A percentile compares a stretch with the other conserved stretches of the same genome.
phyloP scores from a whole-genome alignment of 2,113 vertebrate species.

The Saccopteryx leptura region DNA sequence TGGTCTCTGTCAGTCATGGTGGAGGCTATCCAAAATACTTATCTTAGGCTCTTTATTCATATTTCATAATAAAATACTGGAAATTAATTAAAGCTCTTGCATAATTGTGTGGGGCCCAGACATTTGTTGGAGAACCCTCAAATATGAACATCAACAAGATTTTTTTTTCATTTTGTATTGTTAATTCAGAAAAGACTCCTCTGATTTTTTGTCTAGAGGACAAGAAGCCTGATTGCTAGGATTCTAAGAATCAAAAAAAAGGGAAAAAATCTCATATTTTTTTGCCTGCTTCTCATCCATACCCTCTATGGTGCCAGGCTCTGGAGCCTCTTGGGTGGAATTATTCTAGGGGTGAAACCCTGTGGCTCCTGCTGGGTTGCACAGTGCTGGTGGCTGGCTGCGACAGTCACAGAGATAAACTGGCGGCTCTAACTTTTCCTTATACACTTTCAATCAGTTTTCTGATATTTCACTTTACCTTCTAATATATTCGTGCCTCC shows the following conservation, averaged over 20 bases:
- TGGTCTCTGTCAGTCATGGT: not conserved
- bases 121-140: constrained; percentile 24
- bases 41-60: constrained; percentile 23
- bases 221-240: not conserved
- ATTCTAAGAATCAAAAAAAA: constrained; percentile 37
- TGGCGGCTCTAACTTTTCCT: not conserved
- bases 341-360: not conserved
- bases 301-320: not conserved
- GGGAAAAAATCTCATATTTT: not conserved
- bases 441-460: constrained; percentile 23
- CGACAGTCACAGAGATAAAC: not conserved
- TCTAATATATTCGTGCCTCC: not conserved
- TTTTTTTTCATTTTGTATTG: constrained; percentile 18
- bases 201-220: not conserved
- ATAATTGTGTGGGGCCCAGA: not conserved
- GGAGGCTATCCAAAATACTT: constrained; percentile 11
- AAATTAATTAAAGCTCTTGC: constrained; percentile 6
- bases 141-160: not conserved
- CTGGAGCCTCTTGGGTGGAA: not conserved
- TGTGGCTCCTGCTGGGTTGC: not conserved
- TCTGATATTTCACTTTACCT: constrained; percentile 8
- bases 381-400: not conserved
- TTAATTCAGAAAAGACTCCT: constrained; percentile 55
- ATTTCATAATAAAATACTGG: constrained; percentile 30
- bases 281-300: not conserved